A percentile compares a stretch with the other conserved stretches of the same genome.
phyloP scores from a whole-genome alignment of 1,140 invertebrate species.

The Eurosta solidaginis region DNA sequence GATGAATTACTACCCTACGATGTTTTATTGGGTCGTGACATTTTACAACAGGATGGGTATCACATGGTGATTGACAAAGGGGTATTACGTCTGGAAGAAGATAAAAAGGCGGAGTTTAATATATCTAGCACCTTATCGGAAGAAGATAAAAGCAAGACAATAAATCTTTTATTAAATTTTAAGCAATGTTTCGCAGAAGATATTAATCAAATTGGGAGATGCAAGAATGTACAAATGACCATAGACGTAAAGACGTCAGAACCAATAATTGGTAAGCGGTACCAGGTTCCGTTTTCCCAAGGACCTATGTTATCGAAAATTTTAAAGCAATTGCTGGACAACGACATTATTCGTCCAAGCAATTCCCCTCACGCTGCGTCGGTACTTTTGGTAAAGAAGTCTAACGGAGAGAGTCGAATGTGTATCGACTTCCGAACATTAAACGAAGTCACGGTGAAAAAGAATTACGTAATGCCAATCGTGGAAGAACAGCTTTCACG shows the following conservation, averaged over 20 bases:
- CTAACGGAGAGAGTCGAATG: slow-evolving; percentile 43
- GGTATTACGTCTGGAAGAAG: not conserved
- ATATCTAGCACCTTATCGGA: not conserved
- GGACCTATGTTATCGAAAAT: slow-evolving; percentile 32
- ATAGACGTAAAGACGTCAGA: slow-evolving; percentile 25
- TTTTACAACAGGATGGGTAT: not conserved
- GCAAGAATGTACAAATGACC: slow-evolving; percentile 3
- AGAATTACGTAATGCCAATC: slow-evolving; percentile 62
- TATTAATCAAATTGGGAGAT: not conserved
- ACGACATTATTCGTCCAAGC: slow-evolving; percentile 57
- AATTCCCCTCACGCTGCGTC: slow-evolving; percentile 55
- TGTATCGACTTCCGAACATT: slow-evolving; percentile 44
- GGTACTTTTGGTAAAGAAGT: slow-evolving; percentile 62
- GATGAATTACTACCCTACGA: not conserved
- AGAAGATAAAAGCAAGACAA: not conserved
- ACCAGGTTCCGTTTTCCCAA: slow-evolving; percentile 32
- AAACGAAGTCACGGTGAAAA: slow-evolving; percentile 48
- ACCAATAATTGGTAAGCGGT: slow-evolving; percentile 36
- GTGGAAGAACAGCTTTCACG: slow-evolving; percentile 60
- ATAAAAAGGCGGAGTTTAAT: not conserved
- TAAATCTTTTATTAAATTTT: not conserved
- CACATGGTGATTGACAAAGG: not conserved
- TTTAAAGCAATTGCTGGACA: slow-evolving; percentile 46
- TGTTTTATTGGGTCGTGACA: not conserved
- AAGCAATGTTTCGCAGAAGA: slow-evolving; percentile 9